These are phyloP conservation scores for Limnothrissa miodon DNA, from an alignment of 2,113 vertebrate genomes.

Conservation along the genomic window DNA sequence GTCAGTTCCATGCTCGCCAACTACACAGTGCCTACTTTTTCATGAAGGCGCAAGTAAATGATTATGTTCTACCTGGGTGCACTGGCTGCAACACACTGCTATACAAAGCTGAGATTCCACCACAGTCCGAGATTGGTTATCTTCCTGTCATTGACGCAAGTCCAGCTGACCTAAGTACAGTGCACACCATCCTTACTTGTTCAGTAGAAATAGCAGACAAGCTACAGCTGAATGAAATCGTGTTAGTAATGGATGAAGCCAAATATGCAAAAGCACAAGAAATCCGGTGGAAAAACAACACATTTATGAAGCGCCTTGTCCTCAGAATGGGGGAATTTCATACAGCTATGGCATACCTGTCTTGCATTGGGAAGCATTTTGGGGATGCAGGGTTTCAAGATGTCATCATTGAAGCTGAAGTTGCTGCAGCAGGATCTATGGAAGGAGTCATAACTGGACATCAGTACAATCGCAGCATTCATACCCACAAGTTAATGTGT, in stretches of 20 bases:
- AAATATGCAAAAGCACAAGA: not conserved
- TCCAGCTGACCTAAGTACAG: conserved; percentile 37
- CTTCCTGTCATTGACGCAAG: conserved; percentile 36
- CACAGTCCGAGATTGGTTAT: conserved; percentile 30
- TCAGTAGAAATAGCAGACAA: conserved; percentile 35
- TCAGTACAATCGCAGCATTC: not conserved
- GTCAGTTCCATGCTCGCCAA: not conserved
- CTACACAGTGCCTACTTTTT: not conserved
- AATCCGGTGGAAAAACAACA: not conserved
- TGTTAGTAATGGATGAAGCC: not conserved
- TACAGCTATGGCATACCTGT: not conserved
- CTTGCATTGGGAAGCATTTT: not conserved
- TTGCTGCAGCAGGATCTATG: not conserved
- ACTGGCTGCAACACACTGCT: not conserved
- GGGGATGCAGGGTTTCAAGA: conserved; percentile 5
- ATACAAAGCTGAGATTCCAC: not conserved
- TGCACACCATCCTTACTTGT: conserved; percentile 38
- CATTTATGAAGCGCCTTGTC: not conserved
- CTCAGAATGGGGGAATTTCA: not conserved
- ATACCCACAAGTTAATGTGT: not conserved
- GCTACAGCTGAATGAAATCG: not conserved
- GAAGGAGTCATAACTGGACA: not conserved
- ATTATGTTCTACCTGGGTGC: not conserved
- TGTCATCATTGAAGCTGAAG: not conserved
- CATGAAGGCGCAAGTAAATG: not conserved